Conservation (phyloP, 1,140 invertebrate genomes). For the Daktulosphaira vitifoliae region DNA sequence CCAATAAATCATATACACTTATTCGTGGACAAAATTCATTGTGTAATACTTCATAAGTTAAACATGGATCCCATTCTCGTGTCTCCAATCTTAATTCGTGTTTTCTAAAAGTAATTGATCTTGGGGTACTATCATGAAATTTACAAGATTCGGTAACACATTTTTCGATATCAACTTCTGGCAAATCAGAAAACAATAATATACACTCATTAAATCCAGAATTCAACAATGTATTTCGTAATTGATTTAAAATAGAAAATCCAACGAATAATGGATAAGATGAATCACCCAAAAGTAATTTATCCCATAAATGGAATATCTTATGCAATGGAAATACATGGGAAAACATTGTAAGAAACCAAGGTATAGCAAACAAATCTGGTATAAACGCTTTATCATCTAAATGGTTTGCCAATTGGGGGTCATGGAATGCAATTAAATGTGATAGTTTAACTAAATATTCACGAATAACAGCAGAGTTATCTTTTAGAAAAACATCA, state of each 20-base stretch:
- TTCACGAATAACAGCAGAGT: conserved; percentile 93
- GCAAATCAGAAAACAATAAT: conserved; percentile 90
- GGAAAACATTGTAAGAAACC: conserved; percentile 99
- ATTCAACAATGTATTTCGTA: conserved; percentile 70
- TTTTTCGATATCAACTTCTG: conserved; percentile 91
- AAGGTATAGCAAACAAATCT: conserved; percentile 98
- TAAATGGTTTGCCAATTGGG: conserved; percentile 82
- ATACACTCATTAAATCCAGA: conserved; percentile 98
- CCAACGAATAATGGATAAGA: conserved; percentile 93
- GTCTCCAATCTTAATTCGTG: conserved; percentile 49
- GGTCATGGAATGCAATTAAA: conserved; percentile 91
- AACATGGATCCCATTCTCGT: conserved; percentile 55
- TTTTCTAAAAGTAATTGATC: conserved; percentile 75
- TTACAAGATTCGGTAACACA: conserved; percentile 82
- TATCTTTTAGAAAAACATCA: conserved; percentile 98
- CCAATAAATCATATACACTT: conserved; percentile 72
- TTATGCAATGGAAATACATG: conserved; percentile 98
- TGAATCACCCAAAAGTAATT: conserved; percentile 82
- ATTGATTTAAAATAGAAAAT: conserved; percentile 81
- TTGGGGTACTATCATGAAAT: conserved; percentile 77
- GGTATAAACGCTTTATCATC: conserved; percentile 91
- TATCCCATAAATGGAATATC: conserved; percentile 97
- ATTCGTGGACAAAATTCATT: conserved; percentile 70
- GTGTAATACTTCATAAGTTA: conserved; percentile 58
- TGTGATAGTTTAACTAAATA: conserved; percentile 96